Evolutionary conservation across 1,140 invertebrate genomes (phyloP).

Genomic region (Dryas iulia): DNA sequence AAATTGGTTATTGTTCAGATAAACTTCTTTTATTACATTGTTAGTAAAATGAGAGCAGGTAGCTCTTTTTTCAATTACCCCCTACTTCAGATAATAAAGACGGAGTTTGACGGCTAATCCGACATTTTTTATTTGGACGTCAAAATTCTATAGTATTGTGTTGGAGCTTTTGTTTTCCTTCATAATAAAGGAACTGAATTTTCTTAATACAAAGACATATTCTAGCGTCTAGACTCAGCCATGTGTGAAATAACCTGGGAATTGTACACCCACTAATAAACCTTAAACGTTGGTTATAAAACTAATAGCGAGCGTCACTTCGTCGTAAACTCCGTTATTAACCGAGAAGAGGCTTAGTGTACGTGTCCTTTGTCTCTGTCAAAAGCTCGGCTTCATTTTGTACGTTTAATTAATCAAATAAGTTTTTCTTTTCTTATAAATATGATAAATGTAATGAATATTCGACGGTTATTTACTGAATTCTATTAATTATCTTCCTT

Average conservation of each 20-base stretch:
- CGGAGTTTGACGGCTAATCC: conserved; percentile 46
- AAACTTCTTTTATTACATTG: conserved; percentile 77
- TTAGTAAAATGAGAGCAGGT: conserved; percentile 73
- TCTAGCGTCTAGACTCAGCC: conserved; percentile 66
- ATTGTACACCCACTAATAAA: conserved; percentile 71
- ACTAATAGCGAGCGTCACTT: conserved; percentile 68
- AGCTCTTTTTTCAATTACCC: conserved; percentile 60
- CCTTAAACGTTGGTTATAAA: conserved; percentile 68
- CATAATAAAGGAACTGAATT: conserved; percentile 36
- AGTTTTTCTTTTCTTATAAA: background rate
- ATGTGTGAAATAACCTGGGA: conserved; percentile 70
- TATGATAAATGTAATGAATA: too few relatives aligned
- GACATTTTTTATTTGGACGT: conserved; percentile 39
- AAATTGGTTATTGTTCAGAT: conserved; percentile 77
- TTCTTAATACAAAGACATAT: conserved; percentile 60
- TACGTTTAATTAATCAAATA: background rate
- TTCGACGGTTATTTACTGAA: background rate
- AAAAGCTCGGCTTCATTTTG: background rate
- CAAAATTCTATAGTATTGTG: conserved; percentile 29
- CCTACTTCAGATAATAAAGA: conserved; percentile 56
- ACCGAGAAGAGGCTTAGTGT: conserved; percentile 45
- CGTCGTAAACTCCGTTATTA: conserved; percentile 67
- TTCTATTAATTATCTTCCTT: too few relatives aligned
- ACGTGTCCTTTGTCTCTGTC: conserved; percentile 34
- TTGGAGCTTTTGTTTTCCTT: conserved; percentile 27